These are phyloP conservation scores for Eristalis intricaria DNA, from an alignment of 2,888 invertebrate genomes.

Conservation along the genomic window DNA sequence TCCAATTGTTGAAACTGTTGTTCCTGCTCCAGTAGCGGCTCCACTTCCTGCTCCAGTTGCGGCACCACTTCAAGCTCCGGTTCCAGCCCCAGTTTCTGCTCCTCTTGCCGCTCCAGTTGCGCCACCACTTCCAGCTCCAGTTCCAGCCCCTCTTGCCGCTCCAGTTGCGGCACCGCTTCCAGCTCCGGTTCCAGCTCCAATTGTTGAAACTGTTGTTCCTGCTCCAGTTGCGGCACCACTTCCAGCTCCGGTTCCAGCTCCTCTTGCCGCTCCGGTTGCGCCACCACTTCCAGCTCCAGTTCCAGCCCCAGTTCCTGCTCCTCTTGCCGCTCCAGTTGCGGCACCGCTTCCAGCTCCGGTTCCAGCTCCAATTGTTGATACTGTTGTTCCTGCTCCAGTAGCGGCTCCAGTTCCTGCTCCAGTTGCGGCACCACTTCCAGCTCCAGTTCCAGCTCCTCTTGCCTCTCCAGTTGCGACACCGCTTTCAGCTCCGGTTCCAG, in stretches of 20 bases:
- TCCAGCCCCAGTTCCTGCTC: no score
- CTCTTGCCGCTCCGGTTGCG: no score
- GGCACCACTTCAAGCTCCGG: slow-evolving; percentile 60
- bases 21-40: slow-evolving; percentile 31
- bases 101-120: not conserved
- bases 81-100: not conserved
- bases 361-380: not conserved
- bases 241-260: no score
- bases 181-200: no score
- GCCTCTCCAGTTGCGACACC: slow-evolving; percentile 3
- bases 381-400: slow-evolving; percentile 7
- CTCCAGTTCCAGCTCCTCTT: slow-evolving; percentile 21
- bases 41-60: not conserved
- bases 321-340: not conserved
- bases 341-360: not conserved
- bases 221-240: no score
- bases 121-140: no score
- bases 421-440: slow-evolving; percentile 46
- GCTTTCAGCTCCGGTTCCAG: not conserved
- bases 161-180: no score
- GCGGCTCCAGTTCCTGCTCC: slow-evolving; percentile 44
- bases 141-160: no score
- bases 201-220: no score
- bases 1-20: no score
- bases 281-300: no score